phyloP scores from a whole-genome alignment of 2,797 vertebrate species.

The Notoglanidium macrostoma region DNA sequence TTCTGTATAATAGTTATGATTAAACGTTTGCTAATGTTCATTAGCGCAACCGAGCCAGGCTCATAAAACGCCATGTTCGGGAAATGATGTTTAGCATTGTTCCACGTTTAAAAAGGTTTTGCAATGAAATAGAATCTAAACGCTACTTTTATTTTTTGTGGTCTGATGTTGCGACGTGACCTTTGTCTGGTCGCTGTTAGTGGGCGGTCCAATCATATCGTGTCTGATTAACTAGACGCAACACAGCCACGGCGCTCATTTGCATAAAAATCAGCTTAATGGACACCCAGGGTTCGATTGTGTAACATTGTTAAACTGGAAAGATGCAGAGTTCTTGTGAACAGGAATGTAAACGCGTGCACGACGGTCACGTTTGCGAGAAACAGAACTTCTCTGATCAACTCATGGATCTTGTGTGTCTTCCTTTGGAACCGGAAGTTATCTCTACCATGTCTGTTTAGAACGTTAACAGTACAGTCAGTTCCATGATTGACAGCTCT shows the following conservation, averaged over 20 bases:
- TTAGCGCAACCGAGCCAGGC: slow-evolving; percentile 1
- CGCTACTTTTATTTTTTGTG: background rate
- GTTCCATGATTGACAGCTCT: background rate
- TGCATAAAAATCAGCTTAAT: background rate
- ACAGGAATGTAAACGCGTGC: background rate
- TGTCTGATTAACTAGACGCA: background rate
- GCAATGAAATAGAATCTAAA: background rate
- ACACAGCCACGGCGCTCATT: background rate
- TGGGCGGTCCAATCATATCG: background rate
- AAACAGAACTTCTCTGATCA: background rate
- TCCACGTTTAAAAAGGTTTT: slow-evolving; percentile 8
- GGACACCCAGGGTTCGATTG: background rate
- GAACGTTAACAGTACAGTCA: background rate
- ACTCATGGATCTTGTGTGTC: background rate
- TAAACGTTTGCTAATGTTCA: slow-evolving; percentile 23
- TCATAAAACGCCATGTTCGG: background rate
- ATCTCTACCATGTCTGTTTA: background rate
- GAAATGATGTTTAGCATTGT: background rate
- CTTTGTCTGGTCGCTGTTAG: background rate
- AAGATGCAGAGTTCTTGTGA: background rate
- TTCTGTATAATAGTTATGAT: slow-evolving; percentile 12
- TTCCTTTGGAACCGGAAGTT: background rate
- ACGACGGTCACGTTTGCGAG: background rate
- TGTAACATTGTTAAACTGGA: background rate
- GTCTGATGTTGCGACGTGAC: background rate